Conservation (phyloP, 1,140 invertebrate species). For the Aphis gossypii region DNA sequence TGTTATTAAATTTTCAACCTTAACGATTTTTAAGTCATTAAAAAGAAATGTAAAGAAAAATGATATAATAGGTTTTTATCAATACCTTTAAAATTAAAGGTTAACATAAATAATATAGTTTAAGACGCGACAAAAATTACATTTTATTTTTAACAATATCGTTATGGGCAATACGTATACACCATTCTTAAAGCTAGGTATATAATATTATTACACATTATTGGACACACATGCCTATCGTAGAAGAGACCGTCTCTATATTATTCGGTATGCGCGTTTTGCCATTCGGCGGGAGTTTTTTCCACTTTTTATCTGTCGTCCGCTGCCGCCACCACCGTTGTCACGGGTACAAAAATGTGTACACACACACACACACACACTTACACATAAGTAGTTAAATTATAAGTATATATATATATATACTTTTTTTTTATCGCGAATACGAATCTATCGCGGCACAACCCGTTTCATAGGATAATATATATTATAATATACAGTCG, state of each 20-base stretch:
- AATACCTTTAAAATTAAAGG: no score
- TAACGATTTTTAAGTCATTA: no score
- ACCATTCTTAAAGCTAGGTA: no score
- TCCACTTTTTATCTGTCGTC: background rate
- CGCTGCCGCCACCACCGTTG: background rate
- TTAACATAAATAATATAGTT: no score
- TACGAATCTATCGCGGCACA: slow-evolving; percentile 2
- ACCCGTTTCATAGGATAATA: slow-evolving; percentile 13
- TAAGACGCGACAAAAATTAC: no score
- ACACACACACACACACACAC: background rate
- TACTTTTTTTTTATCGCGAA: slow-evolving; percentile 2
- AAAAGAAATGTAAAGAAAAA: no score
- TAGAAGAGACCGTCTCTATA: background rate
- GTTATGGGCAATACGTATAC: no score
- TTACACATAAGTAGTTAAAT: background rate
- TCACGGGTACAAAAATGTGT: background rate
- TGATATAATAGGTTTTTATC: no score
- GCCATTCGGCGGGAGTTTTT: slow-evolving; percentile 10
- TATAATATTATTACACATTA: no score
- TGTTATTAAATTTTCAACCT: no score
- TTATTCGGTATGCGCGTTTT: slow-evolving; percentile 1
- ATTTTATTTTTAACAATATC: no score
- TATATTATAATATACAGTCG: background rate
- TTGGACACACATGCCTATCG: background rate
- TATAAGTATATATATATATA: background rate